A percentile compares a stretch with the other conserved stretches of the same genome.
These are phyloP conservation scores for Ormia ochracea DNA, from an alignment of 2,888 invertebrate genomes.

Conservation along the genomic window DNA sequence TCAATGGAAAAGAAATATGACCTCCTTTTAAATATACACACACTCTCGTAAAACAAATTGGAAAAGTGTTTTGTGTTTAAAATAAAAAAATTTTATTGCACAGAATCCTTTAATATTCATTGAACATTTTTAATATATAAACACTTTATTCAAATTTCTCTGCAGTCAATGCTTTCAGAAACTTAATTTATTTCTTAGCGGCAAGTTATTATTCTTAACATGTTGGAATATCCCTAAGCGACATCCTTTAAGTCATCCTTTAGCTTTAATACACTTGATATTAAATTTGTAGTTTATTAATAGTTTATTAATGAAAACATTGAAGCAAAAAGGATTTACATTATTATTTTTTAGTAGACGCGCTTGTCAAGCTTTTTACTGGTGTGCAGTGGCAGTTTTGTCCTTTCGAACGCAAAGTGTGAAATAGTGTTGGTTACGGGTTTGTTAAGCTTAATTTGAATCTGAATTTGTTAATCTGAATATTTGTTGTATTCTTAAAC, in stretches of 20 bases:
- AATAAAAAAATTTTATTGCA: neutral
- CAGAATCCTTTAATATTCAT: constrained; percentile 37
- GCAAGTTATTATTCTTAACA: neutral
- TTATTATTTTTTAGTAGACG: too few species aligned
- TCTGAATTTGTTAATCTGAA: too few species aligned
- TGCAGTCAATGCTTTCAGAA: neutral
- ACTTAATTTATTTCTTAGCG: neutral
- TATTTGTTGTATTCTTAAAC: too few species aligned
- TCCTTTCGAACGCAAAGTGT: too few species aligned
- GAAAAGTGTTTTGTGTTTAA: neutral
- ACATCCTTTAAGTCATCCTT: neutral
- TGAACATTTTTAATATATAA: constrained; percentile 39
- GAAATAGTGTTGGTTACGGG: too few species aligned
- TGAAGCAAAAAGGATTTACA: too few species aligned
- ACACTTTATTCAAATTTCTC: constrained; percentile 8
- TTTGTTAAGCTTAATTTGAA: too few species aligned
- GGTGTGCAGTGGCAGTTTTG: too few species aligned
- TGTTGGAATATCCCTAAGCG: neutral
- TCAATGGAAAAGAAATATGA: neutral
- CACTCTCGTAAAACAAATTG: neutral
- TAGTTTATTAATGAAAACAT: too few species aligned
- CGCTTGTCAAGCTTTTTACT: too few species aligned
- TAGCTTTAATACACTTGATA: too few species aligned
- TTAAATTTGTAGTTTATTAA: too few species aligned
- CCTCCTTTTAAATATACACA: neutral